Conservation (phyloP, 23 tunicate genomes). For the Halocynthia aurantium region DNA sequence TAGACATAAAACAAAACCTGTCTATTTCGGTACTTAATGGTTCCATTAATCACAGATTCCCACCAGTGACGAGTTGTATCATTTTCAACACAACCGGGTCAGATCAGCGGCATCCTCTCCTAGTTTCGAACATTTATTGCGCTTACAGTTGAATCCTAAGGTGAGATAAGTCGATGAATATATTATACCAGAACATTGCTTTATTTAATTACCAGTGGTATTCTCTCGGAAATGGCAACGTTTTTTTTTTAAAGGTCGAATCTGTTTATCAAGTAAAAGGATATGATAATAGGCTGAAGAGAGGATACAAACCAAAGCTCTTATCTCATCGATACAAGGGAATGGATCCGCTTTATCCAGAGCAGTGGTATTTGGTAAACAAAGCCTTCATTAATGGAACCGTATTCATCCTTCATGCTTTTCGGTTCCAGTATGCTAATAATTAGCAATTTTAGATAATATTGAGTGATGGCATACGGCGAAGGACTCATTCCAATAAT, state of each 20-base stretch:
- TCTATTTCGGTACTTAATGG: background rate
- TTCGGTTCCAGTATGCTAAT: no score
- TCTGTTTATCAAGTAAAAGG: conserved; percentile 62
- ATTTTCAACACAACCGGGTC: conserved; percentile 19
- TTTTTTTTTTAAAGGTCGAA: conserved; percentile 28
- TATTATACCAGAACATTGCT: background rate
- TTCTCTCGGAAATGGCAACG: background rate
- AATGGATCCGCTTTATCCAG: conserved; percentile 67
- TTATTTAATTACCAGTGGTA: background rate
- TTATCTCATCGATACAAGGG: conserved; percentile 36
- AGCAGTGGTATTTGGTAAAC: conserved; percentile 87
- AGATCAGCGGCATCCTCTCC: background rate
- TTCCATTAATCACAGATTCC: conserved; percentile 11
- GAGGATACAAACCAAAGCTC: conserved; percentile 50
- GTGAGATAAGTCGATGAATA: background rate
- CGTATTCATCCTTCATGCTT: background rate
- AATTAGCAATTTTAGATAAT: no score
- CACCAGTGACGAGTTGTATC: conserved; percentile 5
- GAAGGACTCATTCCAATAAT: background rate
- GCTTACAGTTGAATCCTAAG: conserved; percentile 14
- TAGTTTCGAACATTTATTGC: conserved; percentile 20
- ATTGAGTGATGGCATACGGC: no score
- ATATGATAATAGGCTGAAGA: conserved; percentile 54
- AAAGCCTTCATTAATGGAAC: background rate
- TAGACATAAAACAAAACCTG: background rate